Evolutionary conservation across 2,113 vertebrate species (phyloP).

Genomic region (Mellivora capensis): DNA sequence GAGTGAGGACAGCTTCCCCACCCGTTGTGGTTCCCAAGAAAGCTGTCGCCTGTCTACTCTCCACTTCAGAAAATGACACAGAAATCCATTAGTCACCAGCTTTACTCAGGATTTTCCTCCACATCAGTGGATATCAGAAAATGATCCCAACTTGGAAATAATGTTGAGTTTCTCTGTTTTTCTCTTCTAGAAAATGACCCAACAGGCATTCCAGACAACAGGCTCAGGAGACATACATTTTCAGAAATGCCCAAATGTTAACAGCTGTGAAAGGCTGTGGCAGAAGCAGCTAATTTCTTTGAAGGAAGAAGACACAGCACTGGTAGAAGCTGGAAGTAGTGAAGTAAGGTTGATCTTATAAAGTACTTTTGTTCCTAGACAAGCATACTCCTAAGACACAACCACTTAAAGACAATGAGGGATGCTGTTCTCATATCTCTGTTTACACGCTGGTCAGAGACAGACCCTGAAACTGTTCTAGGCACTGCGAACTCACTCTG

Average conservation of each 20-base stretch:
- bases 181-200: constrained; percentile 66
- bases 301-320: constrained; percentile 9
- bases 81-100: constrained; percentile 35
- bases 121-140: constrained; percentile 60
- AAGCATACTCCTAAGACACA: background rate
- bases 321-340: constrained; percentile 31
- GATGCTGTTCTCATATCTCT: background rate
- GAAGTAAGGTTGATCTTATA: background rate
- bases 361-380: constrained; percentile 51
- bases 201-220: constrained; percentile 52
- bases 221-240: constrained; percentile 54
- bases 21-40: constrained; percentile 5
- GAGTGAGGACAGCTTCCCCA: background rate
- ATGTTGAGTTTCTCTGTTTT: constrained; percentile 65
- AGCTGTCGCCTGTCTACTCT: constrained; percentile 43
- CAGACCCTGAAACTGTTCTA: background rate
- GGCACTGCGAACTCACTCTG: background rate
- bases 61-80: constrained; percentile 36
- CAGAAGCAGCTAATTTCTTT: background rate
- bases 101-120: constrained; percentile 33
- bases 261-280: constrained; percentile 55
- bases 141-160: constrained; percentile 62
- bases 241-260: constrained; percentile 65
- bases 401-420: background rate
- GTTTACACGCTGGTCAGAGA: background rate